Conservation (phyloP, 1,140 invertebrate genomes). For the Orius insidiosus region DNA sequence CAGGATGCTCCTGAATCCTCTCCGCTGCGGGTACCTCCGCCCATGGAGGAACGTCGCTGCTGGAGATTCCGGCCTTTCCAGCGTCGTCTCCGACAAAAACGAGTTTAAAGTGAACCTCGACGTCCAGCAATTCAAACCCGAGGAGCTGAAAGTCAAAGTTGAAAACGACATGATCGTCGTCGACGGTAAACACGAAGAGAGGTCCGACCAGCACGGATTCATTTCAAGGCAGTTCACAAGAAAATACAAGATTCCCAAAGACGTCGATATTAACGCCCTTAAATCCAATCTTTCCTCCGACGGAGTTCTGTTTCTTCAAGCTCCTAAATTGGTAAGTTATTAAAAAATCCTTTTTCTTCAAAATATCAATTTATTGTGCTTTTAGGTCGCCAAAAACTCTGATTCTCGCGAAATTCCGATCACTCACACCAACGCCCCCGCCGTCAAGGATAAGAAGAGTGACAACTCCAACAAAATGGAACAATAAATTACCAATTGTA, state of each 20-base stretch:
- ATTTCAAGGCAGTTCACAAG: slow-evolving; percentile 41
- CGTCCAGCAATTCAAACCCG: slow-evolving; percentile 57
- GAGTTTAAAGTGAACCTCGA: slow-evolving; percentile 39
- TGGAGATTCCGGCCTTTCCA: slow-evolving; percentile 16
- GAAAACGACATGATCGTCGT: slow-evolving; percentile 45
- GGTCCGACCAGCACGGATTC: slow-evolving; percentile 40
- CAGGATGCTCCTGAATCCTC: slow-evolving; percentile 16
- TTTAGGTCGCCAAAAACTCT: no score
- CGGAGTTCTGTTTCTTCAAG: slow-evolving; percentile 38
- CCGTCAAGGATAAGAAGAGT: no score
- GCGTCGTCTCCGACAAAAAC: slow-evolving; percentile 14
- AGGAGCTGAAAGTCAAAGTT: slow-evolving; percentile 61
- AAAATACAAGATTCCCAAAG: slow-evolving; percentile 42
- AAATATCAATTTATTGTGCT: no score
- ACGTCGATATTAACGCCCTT: slow-evolving; percentile 37
- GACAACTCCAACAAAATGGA: no score
- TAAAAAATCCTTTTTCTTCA: no score
- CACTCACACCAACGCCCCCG: no score
- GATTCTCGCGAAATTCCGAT: no score
- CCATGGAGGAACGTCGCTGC: slow-evolving; percentile 11
- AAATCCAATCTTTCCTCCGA: slow-evolving; percentile 39
- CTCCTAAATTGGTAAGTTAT: slow-evolving; percentile 28
- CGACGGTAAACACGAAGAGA: slow-evolving; percentile 48
- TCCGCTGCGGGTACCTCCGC: slow-evolving; percentile 13
- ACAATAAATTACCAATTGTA: no score